A percentile compares a stretch with the other conserved stretches of the same genome.
These are phyloP conservation scores for Crypturellus tataupa DNA, from an alignment of 2,797 vertebrate genomes.

Conservation along the genomic window DNA sequence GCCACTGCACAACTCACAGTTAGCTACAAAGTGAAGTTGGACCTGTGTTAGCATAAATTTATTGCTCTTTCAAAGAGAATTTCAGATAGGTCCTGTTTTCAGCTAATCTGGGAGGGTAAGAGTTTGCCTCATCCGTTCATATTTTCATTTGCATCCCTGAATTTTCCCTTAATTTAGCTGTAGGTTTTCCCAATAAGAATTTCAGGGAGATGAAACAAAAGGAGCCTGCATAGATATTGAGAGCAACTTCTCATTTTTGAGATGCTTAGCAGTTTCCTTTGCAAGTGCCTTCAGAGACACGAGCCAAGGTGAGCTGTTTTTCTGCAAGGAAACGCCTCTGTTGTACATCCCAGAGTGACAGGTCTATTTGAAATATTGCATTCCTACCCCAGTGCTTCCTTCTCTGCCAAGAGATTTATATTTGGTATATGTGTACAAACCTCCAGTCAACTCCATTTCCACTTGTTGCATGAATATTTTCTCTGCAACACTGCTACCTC, in stretches of 20 bases:
- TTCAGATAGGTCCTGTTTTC: neutral
- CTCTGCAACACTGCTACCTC: too few species aligned
- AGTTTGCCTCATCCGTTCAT: neutral
- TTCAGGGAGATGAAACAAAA: neutral
- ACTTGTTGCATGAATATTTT: fast-evolving
- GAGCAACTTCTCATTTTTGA: neutral
- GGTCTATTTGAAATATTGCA: constrained; percentile 2
- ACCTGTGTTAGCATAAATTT: neutral
- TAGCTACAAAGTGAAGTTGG: neutral
- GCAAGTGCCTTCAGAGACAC: neutral
- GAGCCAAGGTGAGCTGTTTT: neutral
- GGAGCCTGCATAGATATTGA: neutral
- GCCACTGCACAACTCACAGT: fast-evolving
- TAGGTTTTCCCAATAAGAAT: neutral
- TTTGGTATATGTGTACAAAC: neutral
- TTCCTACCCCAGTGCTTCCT: neutral
- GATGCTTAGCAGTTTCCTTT: neutral
- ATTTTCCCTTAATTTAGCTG: neutral
- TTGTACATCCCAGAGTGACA: neutral
- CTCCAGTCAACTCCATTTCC: neutral
- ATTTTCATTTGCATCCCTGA: neutral
- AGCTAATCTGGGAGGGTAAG: neutral
- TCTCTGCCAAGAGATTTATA: neutral
- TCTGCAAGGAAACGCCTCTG: neutral
- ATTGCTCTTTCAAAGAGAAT: neutral